Evolutionary conservation across 2,888 invertebrate genomes (phyloP), one percentile per base, ranked within the genome.

Genomic region (Drosophila rellima): DNA sequence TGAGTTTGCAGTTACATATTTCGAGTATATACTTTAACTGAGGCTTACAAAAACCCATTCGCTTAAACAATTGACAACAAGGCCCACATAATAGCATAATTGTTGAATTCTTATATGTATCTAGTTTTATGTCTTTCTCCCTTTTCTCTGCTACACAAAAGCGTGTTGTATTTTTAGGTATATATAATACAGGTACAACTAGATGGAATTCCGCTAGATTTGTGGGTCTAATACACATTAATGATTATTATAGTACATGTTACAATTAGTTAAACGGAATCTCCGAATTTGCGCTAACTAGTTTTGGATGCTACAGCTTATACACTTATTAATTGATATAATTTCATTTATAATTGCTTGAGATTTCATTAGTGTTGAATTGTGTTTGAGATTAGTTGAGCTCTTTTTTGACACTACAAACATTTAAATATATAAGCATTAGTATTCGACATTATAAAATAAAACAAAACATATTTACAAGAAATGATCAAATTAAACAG

Each of bases 101-200:
- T 73, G 31, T 61, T 75, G n/a, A 54, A 51, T 61, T 7, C 33
- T 15, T 40, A 10, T 39, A 39, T 37, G 44, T 44, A 18, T 40
- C 18, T 31, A 40, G 17, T 40, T 29, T 51, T 13, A 37, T 51
- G 37, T 62, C 29, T 47, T 45, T 56, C 17, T 11, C 17, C 18
- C 55, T 50, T 52, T 48, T 59, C n/a, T 11, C 20, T 15, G 33
- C 55, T 64, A 33, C 60, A 61, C 42, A 54, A 48, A 48, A 69
- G 56, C 54, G 35, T 48, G 29, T 35, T 61, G 17, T 61, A 44
- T 61, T 52, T 23, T 26, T 51, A 33, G 47, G 13, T 52, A 60
- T 52, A 47, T 75, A 68, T 78, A 23, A 51, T 78, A 76, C 75
- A 76, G 75, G 78, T 76, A 78, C 78, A 78, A 57, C 75, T 78